phyloP scores from a whole-genome alignment of 2,113 vertebrate species.

The Hydrolagus affinis region DNA sequence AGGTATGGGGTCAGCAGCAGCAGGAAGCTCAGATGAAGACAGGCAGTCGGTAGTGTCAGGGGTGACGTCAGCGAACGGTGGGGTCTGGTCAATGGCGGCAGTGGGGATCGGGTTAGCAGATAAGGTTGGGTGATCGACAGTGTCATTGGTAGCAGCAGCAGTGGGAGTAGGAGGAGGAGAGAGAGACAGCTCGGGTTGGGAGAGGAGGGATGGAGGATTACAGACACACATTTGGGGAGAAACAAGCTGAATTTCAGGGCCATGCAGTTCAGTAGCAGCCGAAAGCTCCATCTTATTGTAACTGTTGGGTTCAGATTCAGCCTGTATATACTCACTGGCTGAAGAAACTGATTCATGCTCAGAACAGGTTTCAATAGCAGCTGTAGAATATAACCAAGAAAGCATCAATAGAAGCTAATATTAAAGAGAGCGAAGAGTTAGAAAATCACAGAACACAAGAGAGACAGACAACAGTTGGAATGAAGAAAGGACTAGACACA shows the following conservation, averaged over 20 bases:
- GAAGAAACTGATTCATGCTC: constrained; percentile 29
- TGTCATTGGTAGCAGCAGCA: constrained; percentile 25
- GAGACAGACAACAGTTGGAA: background rate
- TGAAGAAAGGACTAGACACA: background rate
- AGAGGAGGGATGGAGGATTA: background rate
- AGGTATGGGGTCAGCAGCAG: background rate
- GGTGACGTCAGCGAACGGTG: background rate
- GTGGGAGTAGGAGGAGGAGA: constrained; percentile 37
- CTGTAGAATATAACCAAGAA: constrained; percentile 31
- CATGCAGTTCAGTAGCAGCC: constrained; percentile 30
- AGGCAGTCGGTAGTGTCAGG: background rate
- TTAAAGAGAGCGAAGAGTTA: background rate
- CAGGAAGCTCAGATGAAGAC: background rate
- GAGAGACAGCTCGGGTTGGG: constrained; percentile 22
- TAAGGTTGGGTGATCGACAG: background rate
- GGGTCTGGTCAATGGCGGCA: background rate
- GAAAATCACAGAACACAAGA: background rate
- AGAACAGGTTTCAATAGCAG: constrained; percentile 32
- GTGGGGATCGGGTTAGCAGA: background rate
- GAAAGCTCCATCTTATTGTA: constrained; percentile 28
- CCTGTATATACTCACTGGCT: constrained; percentile 31
- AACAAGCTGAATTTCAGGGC: constrained; percentile 14
- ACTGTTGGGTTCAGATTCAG: constrained; percentile 23
- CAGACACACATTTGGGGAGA: background rate
- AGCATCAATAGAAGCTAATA: background rate